Evolutionary conservation across 2,888 invertebrate genomes (phyloP), one percentile per base, ranked within the genome.

Genomic region (Papilio demoleus): DNA sequence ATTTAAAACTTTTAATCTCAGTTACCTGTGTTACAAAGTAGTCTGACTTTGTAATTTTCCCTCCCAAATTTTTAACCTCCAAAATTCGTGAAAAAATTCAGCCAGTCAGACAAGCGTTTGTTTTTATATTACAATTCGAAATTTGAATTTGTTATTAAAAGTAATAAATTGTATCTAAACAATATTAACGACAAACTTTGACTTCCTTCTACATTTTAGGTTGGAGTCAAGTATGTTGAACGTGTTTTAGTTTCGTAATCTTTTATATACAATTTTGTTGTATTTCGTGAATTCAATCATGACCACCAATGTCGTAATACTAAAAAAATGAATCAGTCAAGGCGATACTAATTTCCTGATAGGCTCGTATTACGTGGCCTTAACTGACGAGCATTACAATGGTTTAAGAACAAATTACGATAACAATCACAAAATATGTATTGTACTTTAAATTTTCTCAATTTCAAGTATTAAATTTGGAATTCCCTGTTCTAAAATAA

Each of bases 291-390:
- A 65, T 14, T 17, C n/a, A 24, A 59, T 65, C 65, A 45, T 58
- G 36, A 59, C 31, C 12, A 31, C 14, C 58, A 64, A 64, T 56
- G 24, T 14, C n/a, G 11, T 42, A 50, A 17, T 40, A 12, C 64
- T 27, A 63, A 68, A 59, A 64, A 42, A 66, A 22, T 45, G 59
- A 59, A 50, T 66, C 19, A 68, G 19, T 40, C 81, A 77, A 85
- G 84, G 84, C 71, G 74, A 72, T 56, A 59, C 65, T 71, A 73
- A 74, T 74, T 82, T 84, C 81, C 81, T 81, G 76, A 67, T 79
- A 66, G 75, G 73, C 81, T 80, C 4, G 31, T n/a, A 58, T 45
- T 58, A 68, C 45, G 36, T 59, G 47, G 36, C 68, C 68, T 68
- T 17, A 42, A 34, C 45, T 27, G 53, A 34, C 11, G 8, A 36